phyloP scores from a whole-genome alignment of 2,888 invertebrate genomes.

The Ormyrus rosae region DNA sequence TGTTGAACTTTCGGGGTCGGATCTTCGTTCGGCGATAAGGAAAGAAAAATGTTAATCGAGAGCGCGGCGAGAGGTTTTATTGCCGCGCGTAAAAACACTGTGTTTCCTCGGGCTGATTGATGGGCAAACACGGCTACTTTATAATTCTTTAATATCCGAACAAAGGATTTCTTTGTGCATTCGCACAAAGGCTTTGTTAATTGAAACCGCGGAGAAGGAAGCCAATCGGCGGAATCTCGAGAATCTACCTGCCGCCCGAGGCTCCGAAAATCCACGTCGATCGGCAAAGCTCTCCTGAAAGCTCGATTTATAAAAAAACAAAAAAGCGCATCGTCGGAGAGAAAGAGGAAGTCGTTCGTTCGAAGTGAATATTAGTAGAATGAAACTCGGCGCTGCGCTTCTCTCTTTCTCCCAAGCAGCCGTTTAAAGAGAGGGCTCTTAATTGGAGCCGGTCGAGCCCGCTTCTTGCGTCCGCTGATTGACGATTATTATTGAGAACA shows the following conservation, averaged over 20 bases:
- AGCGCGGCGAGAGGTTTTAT: no score
- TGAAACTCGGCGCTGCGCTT: neutral
- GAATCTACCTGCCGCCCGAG: neutral
- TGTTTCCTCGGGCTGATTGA: no score
- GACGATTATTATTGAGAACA: slow-evolving; percentile 66
- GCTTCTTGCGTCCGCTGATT: slow-evolving; percentile 60
- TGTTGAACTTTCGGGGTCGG: no score
- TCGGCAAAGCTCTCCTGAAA: neutral
- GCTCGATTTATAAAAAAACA: neutral
- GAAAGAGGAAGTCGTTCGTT: slow-evolving; percentile 38
- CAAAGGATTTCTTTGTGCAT: no score
- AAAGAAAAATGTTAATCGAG: no score
- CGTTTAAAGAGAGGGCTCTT: slow-evolving; percentile 54
- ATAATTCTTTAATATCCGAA: no score
- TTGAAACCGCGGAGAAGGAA: neutral
- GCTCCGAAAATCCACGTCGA: neutral
- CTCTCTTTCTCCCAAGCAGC: slow-evolving; percentile 18
- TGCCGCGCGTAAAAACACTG: no score
- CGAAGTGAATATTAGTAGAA: slow-evolving; percentile 37
- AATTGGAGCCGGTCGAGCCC: slow-evolving; percentile 61
- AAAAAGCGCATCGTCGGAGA: neutral
- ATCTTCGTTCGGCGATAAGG: no score
- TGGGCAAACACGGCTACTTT: no score
- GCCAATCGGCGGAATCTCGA: neutral
- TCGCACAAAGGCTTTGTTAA: no score